phyloP scores from a whole-genome alignment of 2,113 vertebrate species.

The Hippocampus barbouri region DNA sequence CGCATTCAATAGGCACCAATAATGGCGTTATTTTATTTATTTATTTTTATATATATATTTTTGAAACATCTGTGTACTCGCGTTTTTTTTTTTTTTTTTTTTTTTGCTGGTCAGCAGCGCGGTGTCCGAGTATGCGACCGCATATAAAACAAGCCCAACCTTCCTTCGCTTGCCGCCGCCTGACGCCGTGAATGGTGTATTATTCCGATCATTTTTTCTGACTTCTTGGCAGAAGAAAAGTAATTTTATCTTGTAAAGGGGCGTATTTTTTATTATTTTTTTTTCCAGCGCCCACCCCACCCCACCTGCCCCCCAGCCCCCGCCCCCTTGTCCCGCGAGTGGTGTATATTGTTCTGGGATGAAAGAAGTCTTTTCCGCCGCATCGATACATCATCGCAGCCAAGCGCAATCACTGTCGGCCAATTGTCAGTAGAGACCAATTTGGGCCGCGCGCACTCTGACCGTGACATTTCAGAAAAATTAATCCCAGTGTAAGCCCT shows the following conservation, averaged over 20 bases:
- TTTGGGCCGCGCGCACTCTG: slow-evolving; percentile 52
- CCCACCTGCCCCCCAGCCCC: not conserved
- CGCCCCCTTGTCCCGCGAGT: slow-evolving; percentile 36
- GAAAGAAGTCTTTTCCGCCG: slow-evolving; percentile 49
- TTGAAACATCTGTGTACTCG: slow-evolving; percentile 85
- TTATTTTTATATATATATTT: too few relatives aligned
- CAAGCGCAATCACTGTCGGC: slow-evolving; percentile 52
- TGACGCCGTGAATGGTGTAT: slow-evolving; percentile 61
- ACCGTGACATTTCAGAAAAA: slow-evolving; percentile 59
- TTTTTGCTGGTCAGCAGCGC: too few relatives aligned
- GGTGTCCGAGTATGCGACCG: slow-evolving; percentile 42
- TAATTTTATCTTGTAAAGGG: slow-evolving; percentile 72
- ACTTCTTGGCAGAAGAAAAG: slow-evolving; percentile 64
- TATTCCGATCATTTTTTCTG: slow-evolving; percentile 68
- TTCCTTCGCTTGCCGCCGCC: slow-evolving; percentile 48
- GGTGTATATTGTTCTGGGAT: slow-evolving; percentile 53
- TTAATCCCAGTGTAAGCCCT: slow-evolving; percentile 46
- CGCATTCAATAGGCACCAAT: slow-evolving; percentile 81
- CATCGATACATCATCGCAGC: slow-evolving; percentile 67
- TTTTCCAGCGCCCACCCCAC: slow-evolving; percentile 7
- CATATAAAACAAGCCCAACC: slow-evolving; percentile 47
- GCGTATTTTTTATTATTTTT: slow-evolving; percentile 57
- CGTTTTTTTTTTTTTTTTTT: slow-evolving; percentile 61
- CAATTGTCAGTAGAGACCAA: slow-evolving; percentile 56
- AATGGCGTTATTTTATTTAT: slow-evolving; percentile 74